A percentile compares a stretch with the other conserved stretches of the same genome.
These are phyloP conservation scores for Ciconia nigra DNA, from an alignment of 2,797 vertebrate genomes.

Conservation along the genomic window DNA sequence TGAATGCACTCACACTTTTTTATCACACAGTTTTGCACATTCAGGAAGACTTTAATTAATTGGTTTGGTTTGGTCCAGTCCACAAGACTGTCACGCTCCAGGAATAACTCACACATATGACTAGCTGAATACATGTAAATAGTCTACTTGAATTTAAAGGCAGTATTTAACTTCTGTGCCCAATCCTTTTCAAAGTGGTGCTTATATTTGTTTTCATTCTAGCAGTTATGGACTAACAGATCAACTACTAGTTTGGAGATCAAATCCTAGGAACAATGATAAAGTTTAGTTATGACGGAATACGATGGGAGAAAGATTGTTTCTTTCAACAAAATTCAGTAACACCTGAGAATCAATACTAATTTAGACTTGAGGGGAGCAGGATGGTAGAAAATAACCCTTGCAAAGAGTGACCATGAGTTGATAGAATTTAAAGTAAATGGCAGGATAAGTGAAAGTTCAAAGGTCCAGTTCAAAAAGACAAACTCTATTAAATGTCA, in stretches of 20 bases:
- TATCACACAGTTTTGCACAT: neutral
- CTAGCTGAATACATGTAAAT: neutral
- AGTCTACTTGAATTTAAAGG: neutral
- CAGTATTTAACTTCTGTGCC: neutral
- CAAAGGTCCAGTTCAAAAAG: neutral
- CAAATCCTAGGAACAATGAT: neutral
- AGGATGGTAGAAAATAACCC: neutral
- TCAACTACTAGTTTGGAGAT: neutral
- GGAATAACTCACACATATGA: neutral
- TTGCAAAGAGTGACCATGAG: neutral
- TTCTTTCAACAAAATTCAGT: neutral
- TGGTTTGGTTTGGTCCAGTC: neutral
- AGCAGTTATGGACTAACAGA: neutral
- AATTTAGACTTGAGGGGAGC: neutral
- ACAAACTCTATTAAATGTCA: neutral
- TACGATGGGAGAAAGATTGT: neutral
- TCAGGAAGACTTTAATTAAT: neutral
- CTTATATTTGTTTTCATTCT: neutral
- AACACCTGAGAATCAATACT: neutral
- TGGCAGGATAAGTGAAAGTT: neutral
- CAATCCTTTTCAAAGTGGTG: neutral
- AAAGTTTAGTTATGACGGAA: neutral
- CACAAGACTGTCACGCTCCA: neutral
- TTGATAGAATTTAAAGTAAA: neutral
- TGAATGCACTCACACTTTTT: neutral